Base-by-base conservation (phyloP, 2,888 invertebrate genomes). In the Capitulum mitella region DNA sequence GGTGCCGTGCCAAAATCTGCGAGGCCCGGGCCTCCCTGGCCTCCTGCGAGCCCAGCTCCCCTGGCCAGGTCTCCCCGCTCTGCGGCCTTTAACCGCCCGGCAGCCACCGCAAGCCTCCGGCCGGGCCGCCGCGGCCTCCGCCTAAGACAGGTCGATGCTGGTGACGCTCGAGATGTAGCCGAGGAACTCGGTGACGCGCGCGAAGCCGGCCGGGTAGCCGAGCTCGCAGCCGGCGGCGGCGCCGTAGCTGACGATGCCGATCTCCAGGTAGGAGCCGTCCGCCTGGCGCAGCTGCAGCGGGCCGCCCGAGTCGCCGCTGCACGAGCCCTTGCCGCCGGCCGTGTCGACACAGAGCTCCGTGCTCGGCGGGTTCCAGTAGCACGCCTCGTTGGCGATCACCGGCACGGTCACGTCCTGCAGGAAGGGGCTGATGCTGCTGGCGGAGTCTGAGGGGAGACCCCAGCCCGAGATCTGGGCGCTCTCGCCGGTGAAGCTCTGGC, bases 161-260 rank as follows among this genome's bases (percentile, higher is more conserved):
- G 77, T 77, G 5, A 16, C 8, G 19, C 8, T 0, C 29, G 22
- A 8, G 76, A 77, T 77, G 29, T 34, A 77, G 43, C 6, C 14
- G 16, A 77, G 77, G 43, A 22, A 77, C 29, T 40, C 14, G 26
- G 77, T 77, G 77, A 77, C 43, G 43, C 77, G 46, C 6, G 77
- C 43, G 77, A 77, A 77, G 22, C 6, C 77, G 34, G 46, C 77
- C 77, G 77, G 46, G 22, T 26, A 2, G 77, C 77, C 77, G 12
- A 26, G 5, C 43, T 43, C 77, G 46, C 77, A 77, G 51, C 77
- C 77, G 16, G 8, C 1, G 76, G 26, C 14, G 19, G 76, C 43
- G 77, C 46, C 77, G 77, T 64, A 64, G 64, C 64, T 64, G 34
- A 64, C 64, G 64, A 64, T 64, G 34, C 64, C 64, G 3, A 64